Conservation (phyloP, 2,797 vertebrate genomes). For the Adelosebastes latens region DNA sequence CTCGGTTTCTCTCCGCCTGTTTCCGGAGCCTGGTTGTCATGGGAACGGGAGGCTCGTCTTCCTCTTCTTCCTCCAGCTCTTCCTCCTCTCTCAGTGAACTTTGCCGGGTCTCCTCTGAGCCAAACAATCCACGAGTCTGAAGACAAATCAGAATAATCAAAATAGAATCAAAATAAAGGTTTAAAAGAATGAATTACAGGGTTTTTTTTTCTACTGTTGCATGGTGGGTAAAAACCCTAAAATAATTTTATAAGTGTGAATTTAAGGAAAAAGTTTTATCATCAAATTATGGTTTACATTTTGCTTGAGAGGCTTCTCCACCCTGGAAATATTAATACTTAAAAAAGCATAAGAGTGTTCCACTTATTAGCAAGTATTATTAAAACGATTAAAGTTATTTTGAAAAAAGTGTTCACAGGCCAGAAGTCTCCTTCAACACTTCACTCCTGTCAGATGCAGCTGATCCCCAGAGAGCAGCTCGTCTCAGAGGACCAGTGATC, state of each 20-base stretch:
- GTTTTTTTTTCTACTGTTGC: background rate
- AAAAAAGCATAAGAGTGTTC: background rate
- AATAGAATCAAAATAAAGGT: background rate
- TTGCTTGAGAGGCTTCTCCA: background rate
- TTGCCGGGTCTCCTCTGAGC: conserved; percentile 28
- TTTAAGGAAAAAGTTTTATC: background rate
- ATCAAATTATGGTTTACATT: background rate
- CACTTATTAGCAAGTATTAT: background rate
- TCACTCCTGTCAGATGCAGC: background rate
- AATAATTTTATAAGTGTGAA: too few species aligned
- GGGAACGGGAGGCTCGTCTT: conserved; percentile 83
- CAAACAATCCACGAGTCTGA: conserved; percentile 41
- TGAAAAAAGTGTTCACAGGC: background rate
- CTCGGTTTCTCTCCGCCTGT: conserved; percentile 82
- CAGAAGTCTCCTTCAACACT: background rate
- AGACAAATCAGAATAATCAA: background rate
- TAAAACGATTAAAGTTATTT: background rate
- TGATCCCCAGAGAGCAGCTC: conserved; percentile 4
- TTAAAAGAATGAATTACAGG: background rate
- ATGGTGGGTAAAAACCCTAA: background rate
- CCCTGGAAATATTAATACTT: background rate
- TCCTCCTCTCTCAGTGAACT: conserved; percentile 38
- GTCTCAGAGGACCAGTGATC: conserved; percentile 9
- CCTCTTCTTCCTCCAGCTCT: conserved; percentile 54
- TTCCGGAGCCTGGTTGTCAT: conserved; percentile 92